Conservation (phyloP, 2,888 invertebrate species). For the Morpho helenor region DNA sequence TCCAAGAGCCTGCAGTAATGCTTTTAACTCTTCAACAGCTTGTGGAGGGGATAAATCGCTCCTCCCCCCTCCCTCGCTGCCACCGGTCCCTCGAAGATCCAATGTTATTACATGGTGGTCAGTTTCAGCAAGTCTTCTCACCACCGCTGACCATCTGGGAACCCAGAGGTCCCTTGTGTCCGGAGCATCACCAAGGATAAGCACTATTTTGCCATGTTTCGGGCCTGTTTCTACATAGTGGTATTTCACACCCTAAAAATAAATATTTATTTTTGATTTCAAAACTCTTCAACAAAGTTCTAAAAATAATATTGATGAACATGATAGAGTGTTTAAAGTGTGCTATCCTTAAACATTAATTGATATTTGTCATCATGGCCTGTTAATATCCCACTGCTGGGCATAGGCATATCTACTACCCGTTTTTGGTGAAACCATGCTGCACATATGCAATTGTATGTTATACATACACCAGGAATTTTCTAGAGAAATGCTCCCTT, state of each 20-base stretch:
- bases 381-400: too few relatives aligned
- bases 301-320: too few relatives aligned
- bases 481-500: too few relatives aligned
- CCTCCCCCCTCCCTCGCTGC: constrained; percentile 60
- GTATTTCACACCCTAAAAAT: constrained; percentile 65
- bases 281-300: too few relatives aligned
- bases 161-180: constrained; percentile 57
- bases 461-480: too few relatives aligned
- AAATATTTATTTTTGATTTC: not conserved
- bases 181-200: constrained; percentile 67
- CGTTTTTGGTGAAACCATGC: too few relatives aligned
- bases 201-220: constrained; percentile 48
- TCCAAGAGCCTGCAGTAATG: constrained; percentile 55
- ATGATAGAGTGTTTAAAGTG: too few relatives aligned
- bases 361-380: too few relatives aligned
- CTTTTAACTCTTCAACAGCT: constrained; percentile 57
- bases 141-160: constrained; percentile 54
- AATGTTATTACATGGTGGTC: constrained; percentile 60
- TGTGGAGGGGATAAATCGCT: constrained; percentile 57
- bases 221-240: constrained; percentile 71
- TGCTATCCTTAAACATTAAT: too few relatives aligned
- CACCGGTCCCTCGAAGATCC: constrained; percentile 66
- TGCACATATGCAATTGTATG: too few relatives aligned
- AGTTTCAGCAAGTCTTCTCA: constrained; percentile 49
- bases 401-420: too few relatives aligned